Percentiles rank a stretch among this genome's conserved stretches.
phyloP scores from a whole-genome alignment of 2,797 vertebrate genomes.

The Rhinophrynus dorsalis region DNA sequence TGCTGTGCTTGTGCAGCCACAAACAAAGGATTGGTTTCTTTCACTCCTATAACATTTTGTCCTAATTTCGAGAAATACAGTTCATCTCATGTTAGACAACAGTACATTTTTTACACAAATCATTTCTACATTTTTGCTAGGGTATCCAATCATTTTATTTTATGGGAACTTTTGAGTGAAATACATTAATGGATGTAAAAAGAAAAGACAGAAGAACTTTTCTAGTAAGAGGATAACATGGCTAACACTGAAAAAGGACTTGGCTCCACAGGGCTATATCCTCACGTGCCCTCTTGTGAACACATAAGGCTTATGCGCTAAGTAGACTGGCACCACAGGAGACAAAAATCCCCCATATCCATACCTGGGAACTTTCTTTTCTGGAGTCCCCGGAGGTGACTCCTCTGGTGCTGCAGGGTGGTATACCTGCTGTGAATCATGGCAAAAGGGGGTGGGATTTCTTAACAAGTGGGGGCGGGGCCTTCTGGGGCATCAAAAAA shows the following conservation, averaged over 20 bases:
- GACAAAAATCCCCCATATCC: too few relatives aligned
- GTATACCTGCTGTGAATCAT: too few relatives aligned
- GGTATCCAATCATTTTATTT: constrained; percentile 17
- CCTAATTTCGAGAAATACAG: constrained; percentile 29
- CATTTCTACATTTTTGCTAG: constrained; percentile 34
- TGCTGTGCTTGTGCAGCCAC: constrained; percentile 39
- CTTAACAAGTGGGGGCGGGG: too few relatives aligned
- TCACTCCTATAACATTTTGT: constrained; percentile 31
- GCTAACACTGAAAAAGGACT: constrained; percentile 17
- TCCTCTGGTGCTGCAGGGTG: too few relatives aligned
- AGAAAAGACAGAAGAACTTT: constrained; percentile 11
- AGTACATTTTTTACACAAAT: constrained; percentile 28
- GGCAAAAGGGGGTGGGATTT: too few relatives aligned
- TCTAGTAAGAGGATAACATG: neutral
- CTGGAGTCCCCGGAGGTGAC: too few relatives aligned
- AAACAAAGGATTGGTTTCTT: constrained; percentile 35
- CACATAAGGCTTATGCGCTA: too few relatives aligned
- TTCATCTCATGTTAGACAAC: constrained; percentile 13
- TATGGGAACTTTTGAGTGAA: constrained; percentile 12
- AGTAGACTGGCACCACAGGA: too few relatives aligned
- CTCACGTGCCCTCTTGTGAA: constrained; percentile 19
- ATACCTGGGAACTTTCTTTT: too few relatives aligned
- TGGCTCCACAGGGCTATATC: constrained; percentile 1
- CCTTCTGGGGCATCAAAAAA: too few relatives aligned
- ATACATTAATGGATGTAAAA: neutral